Evolutionary conservation across 1,140 invertebrate species (phyloP).

Genomic region (Brachionus asplanchnoidis): DNA sequence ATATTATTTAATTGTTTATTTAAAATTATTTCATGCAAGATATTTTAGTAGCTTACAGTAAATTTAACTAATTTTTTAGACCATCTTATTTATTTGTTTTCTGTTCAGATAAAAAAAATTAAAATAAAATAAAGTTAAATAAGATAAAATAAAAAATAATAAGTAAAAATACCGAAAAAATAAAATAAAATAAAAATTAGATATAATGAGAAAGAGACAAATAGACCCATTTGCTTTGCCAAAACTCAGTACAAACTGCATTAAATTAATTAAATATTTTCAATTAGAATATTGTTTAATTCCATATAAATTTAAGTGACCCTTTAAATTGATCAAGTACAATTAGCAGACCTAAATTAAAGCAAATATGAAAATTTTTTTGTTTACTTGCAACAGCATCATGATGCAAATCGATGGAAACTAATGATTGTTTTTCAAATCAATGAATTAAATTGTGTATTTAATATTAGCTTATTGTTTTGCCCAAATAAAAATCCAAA

Average conservation of each 20-base stretch:
- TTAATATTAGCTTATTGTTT: not conserved
- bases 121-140: too few species aligned
- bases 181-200: not conserved
- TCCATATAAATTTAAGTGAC: not conserved
- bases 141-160: too few species aligned
- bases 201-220: not conserved
- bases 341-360: not conserved
- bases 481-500: not conserved
- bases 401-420: not conserved
- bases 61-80: too few species aligned
- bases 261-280: not conserved
- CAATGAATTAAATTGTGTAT: not conserved
- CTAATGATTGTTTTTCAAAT: constrained; percentile 4
- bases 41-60: too few species aligned
- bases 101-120: too few species aligned
- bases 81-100: too few species aligned
- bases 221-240: not conserved
- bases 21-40: too few species aligned
- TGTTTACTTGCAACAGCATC: not conserved
- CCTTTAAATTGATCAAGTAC: not conserved
- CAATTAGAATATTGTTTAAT: not conserved
- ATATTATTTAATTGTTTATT: too few species aligned
- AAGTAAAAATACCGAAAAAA: too few species aligned
- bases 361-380: not conserved
- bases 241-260: not conserved